Evolutionary conservation across 2,797 vertebrate species (phyloP), one percentile per base, ranked within the genome.

Genomic region (Lates japonicus): DNA sequence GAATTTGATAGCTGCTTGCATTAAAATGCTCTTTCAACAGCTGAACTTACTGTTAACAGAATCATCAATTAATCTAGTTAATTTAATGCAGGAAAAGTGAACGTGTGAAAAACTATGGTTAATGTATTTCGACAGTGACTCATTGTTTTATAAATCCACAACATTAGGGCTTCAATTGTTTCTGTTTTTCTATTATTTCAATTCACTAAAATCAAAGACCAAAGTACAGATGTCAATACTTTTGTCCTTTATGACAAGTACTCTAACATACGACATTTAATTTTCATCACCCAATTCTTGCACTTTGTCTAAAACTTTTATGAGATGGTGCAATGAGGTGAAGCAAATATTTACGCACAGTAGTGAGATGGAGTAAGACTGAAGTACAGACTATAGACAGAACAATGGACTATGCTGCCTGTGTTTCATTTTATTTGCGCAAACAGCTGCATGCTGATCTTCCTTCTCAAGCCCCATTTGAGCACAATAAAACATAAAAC

Each of bases 401-500:
- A 37, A 52, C 46, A 49, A 68, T 20, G 31, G 55, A 73, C 37
- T 29, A 29, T 5, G 54, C 62, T 60, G 49, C 12, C 31, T 61
- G 48, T 69, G 64, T 74, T 84, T 77, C 49, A 33, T 78, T 66
- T 70, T 76, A 42, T 74, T 72, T 74, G 37, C 46, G 58, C 61
- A 70, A 76, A 73, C 55, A 46, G 59, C 77, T 68, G 42, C 60
- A 29, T 37, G 60, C 73, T 74, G 60, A 82, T 86, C 41, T 67
- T 60, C 41, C 54, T 74, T 74, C 71, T 82, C 68, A 46, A 59
- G 64, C 61, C 31, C 64, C 65, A 82, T 78, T 78, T 77, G 52
- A 81, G 77, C 66, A 71, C 76, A 88, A 79, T 86, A 61, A 87
- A n/a, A 76, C 68, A 75, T 74, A 67, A 77, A 82, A 84, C 44